These are phyloP conservation scores for Drosophila affinis DNA, from an alignment of 2,888 invertebrate species.

Conservation along the genomic window DNA sequence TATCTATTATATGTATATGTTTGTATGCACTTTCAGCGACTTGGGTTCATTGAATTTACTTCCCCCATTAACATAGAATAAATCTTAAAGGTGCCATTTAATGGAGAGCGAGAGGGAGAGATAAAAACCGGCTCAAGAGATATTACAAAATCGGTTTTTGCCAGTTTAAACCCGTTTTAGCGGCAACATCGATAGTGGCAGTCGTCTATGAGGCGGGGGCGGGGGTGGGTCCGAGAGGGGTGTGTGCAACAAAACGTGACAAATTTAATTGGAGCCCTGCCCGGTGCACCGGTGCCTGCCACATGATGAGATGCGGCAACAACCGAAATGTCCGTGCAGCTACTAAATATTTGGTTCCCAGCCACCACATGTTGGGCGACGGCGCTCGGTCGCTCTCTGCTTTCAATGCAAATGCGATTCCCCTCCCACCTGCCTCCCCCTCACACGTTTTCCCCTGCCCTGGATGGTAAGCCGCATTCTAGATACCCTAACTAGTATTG, in stretches of 20 bases:
- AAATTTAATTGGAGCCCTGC: conserved; percentile 39
- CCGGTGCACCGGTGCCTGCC: background rate
- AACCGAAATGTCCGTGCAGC: background rate
- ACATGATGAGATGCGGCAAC: background rate
- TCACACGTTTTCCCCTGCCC: too few relatives aligned
- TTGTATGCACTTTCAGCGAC: background rate
- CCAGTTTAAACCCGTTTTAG: conserved; percentile 21
- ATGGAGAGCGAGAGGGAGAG: background rate
- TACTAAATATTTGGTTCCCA: background rate
- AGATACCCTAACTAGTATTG: background rate
- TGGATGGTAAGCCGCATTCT: background rate
- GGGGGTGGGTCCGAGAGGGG: background rate
- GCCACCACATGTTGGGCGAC: background rate
- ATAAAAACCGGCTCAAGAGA: conserved; percentile 22
- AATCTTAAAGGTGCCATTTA: conserved; percentile 7
- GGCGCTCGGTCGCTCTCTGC: background rate
- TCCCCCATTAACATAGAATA: conserved; percentile 21
- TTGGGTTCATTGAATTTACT: background rate
- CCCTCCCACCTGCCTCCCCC: background rate
- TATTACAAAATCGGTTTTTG: conserved; percentile 16
- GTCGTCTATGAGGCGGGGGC: background rate
- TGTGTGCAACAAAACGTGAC: conserved; percentile 38
- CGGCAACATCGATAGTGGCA: background rate
- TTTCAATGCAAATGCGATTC: conserved; percentile 1
- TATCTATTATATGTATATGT: background rate